Evolutionary conservation across 2,113 vertebrate species (phyloP).

Genomic region (Herpetotheres cachinnans): DNA sequence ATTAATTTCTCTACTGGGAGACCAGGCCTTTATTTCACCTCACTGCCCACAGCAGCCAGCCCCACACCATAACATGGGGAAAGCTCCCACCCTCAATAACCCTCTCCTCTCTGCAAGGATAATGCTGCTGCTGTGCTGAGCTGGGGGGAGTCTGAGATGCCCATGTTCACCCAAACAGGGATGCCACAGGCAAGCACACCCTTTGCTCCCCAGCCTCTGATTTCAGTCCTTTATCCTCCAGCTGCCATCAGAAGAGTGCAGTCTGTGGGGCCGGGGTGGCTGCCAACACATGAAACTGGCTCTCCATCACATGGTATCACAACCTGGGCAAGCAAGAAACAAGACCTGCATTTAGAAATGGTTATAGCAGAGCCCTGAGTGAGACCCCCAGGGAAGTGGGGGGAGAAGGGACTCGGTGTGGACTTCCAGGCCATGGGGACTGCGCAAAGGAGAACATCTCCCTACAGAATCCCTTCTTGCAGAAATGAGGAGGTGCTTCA

Average conservation of each 20-base stretch:
- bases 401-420: background rate
- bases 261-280: background rate
- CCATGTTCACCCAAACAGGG: background rate
- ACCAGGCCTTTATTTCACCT: background rate
- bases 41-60: background rate
- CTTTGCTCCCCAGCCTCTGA: background rate
- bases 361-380: background rate
- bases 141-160: background rate
- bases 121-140: background rate
- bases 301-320: background rate
- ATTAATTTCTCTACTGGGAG: background rate
- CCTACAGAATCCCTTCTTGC: background rate
- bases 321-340: accelerated
- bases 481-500: background rate
- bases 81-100: accelerated
- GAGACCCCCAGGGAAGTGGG: accelerated
- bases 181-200: background rate
- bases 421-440: background rate
- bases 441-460: accelerated
- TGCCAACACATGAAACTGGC: background rate
- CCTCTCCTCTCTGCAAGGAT: background rate
- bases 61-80: background rate
- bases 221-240: background rate
- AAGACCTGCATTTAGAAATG: background rate
- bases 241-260: background rate